phyloP scores from a whole-genome alignment of 2,797 vertebrate genomes.

The Centroberyx gerrardi region DNA sequence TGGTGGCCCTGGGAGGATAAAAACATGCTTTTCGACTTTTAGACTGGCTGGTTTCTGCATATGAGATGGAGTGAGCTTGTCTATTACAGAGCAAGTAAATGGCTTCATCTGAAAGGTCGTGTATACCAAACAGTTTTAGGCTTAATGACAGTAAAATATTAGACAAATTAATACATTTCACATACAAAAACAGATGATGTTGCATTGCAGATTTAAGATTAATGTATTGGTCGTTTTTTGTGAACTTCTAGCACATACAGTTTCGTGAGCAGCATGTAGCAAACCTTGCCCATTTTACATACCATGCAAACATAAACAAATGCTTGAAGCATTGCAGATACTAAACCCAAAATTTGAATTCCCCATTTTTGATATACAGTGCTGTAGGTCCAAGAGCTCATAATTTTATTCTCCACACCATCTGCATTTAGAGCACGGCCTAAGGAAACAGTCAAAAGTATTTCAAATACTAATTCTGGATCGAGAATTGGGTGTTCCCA shows the following conservation, averaged over 20 bases:
- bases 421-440: background rate
- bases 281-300: background rate
- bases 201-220: background rate
- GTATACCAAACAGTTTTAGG: background rate
- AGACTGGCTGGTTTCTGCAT: conserved; percentile 20
- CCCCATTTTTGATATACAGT: background rate
- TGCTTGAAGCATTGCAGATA: background rate
- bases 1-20: background rate
- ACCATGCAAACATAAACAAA: background rate
- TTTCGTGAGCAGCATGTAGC: background rate
- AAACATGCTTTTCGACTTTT: conserved; percentile 11
- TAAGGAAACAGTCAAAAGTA: background rate
- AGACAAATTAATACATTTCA: background rate
- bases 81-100: too few species aligned
- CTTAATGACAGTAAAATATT: conserved; percentile 4
- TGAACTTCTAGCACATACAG: background rate
- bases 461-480: background rate
- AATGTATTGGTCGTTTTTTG: background rate
- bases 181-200: background rate
- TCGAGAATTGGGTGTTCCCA: conserved; percentile 5
- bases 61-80: too few species aligned
- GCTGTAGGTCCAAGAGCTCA: background rate
- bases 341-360: background rate
- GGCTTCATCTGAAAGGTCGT: background rate
- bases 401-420: background rate